Evolutionary conservation across 2,113 vertebrate species (phyloP), one percentile per base, ranked within the genome.

Genomic region (Syrrhaptes paradoxus): DNA sequence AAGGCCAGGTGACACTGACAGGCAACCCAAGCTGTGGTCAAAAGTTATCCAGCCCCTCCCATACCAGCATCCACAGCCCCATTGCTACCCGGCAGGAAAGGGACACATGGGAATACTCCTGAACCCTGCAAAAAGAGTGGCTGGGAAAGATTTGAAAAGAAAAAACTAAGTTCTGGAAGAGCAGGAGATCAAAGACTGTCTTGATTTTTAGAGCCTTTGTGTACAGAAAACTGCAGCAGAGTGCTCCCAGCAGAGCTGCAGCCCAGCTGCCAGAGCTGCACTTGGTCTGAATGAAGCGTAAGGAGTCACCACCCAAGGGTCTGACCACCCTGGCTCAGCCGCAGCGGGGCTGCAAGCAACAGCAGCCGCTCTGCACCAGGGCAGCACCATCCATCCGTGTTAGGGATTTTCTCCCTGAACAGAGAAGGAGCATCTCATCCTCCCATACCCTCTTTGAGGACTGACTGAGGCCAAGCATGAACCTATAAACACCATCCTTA

Each of bases 261-360:
- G 7, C n/a, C 19, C 55, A 29, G 24, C 34, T 63, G 36, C 17
- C 43, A 48, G 87, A 24, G 2, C 2, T n/a, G 48, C 29, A 10
- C 14, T 34, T 29, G 34, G 36, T 15, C n/a, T 36, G 41, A 18
- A 62, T 51, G 59, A 46, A 25, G 26, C 0, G 3, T 9, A 21
- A 52, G 46, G 25, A 62, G 17, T 32, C 51, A 70, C 7, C 46
- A 74, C 8, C 11, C 46, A 2, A 21, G 34, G 7, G 1, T 10
- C 45, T 0, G 0, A 66, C 59, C 29, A 2, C 24, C 48, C 29
- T 2, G 7, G 29, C 6, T 11, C 62, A 74, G 52, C 13, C 43
- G 59, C 17, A 71, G 49, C 49, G 11, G 46, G 31, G 22, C 79
- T 52, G 12, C 36, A 9, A 22, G 61, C 55, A 59, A 13, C 21